Evolutionary conservation across 1,140 invertebrate genomes (phyloP).

Genomic region (Ooceraea biroi): DNA sequence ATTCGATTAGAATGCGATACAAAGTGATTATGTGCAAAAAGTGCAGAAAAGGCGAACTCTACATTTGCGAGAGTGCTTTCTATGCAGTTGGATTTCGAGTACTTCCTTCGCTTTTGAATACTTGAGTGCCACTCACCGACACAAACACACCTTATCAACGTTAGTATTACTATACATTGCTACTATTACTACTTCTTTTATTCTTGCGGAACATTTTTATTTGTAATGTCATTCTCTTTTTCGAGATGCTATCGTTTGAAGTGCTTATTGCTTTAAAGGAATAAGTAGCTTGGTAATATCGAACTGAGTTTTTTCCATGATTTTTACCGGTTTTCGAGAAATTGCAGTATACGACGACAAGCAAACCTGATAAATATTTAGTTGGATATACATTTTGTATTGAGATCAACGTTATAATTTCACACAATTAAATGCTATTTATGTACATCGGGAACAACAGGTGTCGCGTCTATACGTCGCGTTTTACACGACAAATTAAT

Average conservation of each 20-base stretch:
- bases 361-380: slow-evolving; percentile 9
- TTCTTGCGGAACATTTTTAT: not conserved
- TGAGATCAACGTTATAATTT: slow-evolving; percentile 64
- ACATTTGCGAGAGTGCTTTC: not conserved
- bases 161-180: too few relatives aligned
- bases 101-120: not conserved
- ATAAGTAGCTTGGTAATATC: slow-evolving; percentile 32
- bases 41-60: not conserved
- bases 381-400: slow-evolving; percentile 35
- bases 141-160: too few relatives aligned
- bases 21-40: not conserved
- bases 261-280: not conserved
- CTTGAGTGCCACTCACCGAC: not conserved
- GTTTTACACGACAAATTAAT: slow-evolving; percentile 57
- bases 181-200: slow-evolving; percentile 5
- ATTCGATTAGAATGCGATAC: not conserved
- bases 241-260: not conserved
- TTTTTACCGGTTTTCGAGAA: slow-evolving; percentile 45
- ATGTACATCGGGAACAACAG: slow-evolving; percentile 48
- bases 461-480: slow-evolving; percentile 43
- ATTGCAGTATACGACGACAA: slow-evolving; percentile 29
- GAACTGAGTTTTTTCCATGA: slow-evolving; percentile 1
- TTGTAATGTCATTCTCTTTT: not conserved
- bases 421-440: slow-evolving; percentile 38
- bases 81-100: not conserved